Evolutionary conservation across 1,140 invertebrate genomes (phyloP), one percentile per base, ranked within the genome.

Genomic region (Cyclargus thomasi): DNA sequence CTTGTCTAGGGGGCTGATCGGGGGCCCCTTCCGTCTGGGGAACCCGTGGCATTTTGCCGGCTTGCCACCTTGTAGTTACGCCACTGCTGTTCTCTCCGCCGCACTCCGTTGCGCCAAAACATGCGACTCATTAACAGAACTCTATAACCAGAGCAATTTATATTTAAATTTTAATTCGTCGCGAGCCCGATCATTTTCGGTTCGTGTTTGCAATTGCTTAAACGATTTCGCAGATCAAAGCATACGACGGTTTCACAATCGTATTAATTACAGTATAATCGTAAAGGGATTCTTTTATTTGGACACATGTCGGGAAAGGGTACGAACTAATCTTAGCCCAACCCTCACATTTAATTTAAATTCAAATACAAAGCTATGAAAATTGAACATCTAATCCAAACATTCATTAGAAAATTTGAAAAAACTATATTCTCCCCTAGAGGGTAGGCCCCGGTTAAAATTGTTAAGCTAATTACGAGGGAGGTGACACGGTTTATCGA

Each of bases 331-430:
- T 72, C 69, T 71, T 69, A 53, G 57, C 1, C 18, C 75, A 73
- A 83, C 79, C 80, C 84, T 76, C 72, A 63, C 63, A 74, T 68
- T 67, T 74, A 85, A 85, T 88, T 74, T 83, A 83, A 79, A 88
- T 88, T 88, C 82, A 86, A 85, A 88, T 84, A 83, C 71, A 76
- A 74, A 69, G 66, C 69, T 70, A 84, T 78, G 76, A 81, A 83
- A 80, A 80, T 84, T 79, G 80, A 81, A 83, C 76, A 75, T 83
- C 81, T 79, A 86, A 86, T 86, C 83, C 78, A 88, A 88, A 88
- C 83, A 87, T 87, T 88, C 81, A 86, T 86, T 88, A 86, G 74
- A 69, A 78, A 79, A 82, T 82, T 84, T 86, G 74, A 77, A 82
- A 86, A 59, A 83, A 83, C 75, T 72, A 65, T 72, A 75, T 78